Conservation (phyloP, 2,797 vertebrate species). For the Helarctos malayanus region DNA sequence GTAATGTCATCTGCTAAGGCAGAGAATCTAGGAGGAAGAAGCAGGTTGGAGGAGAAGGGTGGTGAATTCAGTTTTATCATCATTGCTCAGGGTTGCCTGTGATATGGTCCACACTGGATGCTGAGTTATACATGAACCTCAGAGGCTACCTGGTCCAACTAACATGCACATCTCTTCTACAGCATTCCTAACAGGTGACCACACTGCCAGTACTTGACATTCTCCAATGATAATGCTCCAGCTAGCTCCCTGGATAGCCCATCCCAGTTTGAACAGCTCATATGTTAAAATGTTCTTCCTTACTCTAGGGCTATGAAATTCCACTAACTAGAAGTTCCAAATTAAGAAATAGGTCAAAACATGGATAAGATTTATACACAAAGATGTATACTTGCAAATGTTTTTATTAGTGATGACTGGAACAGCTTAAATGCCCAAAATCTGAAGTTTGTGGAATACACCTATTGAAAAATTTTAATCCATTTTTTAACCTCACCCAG, state of each 20-base stretch:
- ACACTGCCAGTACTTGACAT: neutral
- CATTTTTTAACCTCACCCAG: neutral
- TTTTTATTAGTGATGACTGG: neutral
- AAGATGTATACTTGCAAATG: neutral
- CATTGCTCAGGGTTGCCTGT: neutral
- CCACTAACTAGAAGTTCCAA: neutral
- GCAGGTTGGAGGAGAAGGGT: neutral
- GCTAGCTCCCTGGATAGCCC: neutral
- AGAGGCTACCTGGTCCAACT: neutral
- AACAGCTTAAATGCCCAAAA: neutral
- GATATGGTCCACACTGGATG: neutral
- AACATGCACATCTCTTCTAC: neutral
- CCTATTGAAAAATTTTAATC: neutral
- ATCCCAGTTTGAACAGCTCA: neutral
- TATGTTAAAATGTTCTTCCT: neutral
- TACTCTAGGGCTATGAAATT: neutral
- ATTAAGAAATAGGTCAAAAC: conserved; percentile 18
- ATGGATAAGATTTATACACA: neutral
- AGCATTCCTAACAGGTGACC: neutral
- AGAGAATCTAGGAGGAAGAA: neutral
- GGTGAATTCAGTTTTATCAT: neutral
- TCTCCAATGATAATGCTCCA: neutral
- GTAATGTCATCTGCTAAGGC: neutral
- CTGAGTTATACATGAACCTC: neutral
- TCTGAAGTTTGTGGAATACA: neutral